These are phyloP conservation scores for Penaeus chinensis DNA, from an alignment of 1,140 invertebrate genomes.

Conservation along the genomic window DNA sequence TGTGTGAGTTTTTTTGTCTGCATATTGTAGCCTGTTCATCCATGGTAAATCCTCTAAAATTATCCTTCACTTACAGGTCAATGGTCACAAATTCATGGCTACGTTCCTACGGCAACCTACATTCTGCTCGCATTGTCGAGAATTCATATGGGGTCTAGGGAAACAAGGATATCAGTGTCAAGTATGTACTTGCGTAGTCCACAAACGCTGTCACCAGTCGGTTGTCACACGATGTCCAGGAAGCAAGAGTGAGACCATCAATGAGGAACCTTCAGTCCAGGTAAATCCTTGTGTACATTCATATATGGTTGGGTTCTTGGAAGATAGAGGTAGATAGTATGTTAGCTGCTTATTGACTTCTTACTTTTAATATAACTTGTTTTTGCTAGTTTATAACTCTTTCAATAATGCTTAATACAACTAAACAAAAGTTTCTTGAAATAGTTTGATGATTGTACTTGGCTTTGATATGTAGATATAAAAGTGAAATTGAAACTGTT, in stretches of 20 bases:
- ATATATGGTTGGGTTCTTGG: not conserved
- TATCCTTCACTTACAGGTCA: conserved; percentile 73
- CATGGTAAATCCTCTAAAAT: too few relatives aligned
- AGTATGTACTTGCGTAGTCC: conserved; percentile 97
- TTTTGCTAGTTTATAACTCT: too few relatives aligned
- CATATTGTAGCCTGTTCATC: too few relatives aligned
- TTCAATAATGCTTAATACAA: too few relatives aligned
- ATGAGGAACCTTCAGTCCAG: conserved; percentile 43
- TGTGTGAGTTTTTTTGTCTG: too few relatives aligned
- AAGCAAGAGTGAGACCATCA: conserved; percentile 76
- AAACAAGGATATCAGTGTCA: conserved; percentile 99
- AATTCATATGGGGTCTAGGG: conserved; percentile 99
- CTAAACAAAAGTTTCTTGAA: too few relatives aligned
- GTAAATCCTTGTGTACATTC: not conserved
- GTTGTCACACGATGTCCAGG: conserved; percentile 96
- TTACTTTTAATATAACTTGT: too few relatives aligned
- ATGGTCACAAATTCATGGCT: conserved; percentile 99
- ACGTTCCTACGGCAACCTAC: conserved; percentile 98
- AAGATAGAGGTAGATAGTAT: not conserved
- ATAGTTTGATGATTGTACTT: too few relatives aligned
- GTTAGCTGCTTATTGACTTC: too few relatives aligned
- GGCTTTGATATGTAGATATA: too few relatives aligned
- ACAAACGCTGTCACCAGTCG: conserved; percentile 94
- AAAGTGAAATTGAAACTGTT: too few relatives aligned
- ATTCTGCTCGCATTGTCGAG: conserved; percentile 97